Evolutionary conservation across 1,140 invertebrate species (phyloP).

Genomic region (Anoplophora glabripennis): DNA sequence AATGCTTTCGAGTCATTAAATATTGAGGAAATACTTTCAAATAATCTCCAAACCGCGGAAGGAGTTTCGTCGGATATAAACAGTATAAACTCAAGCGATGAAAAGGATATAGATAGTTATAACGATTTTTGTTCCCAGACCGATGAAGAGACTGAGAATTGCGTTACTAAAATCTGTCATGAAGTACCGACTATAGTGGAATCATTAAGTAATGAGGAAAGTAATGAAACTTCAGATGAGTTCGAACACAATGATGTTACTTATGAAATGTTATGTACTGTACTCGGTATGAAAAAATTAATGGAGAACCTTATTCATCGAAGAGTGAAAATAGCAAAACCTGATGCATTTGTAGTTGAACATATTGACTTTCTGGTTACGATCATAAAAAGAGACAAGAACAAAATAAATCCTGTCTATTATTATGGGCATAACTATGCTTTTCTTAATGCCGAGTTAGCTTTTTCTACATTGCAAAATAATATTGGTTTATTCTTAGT

Average conservation of each 20-base stretch:
- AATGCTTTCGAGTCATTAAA: too few relatives aligned
- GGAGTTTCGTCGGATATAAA: too few relatives aligned
- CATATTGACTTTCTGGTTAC: constrained; percentile 1
- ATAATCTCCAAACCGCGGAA: too few relatives aligned
- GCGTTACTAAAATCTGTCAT: constrained; percentile 2
- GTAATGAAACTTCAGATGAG: neutral
- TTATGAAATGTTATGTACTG: neutral
- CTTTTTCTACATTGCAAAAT: constrained; percentile 4
- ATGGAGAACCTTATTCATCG: neutral
- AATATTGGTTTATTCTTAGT: too few relatives aligned
- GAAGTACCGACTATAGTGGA: neutral
- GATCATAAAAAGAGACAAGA: constrained; percentile 1
- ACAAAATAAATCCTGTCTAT: neutral
- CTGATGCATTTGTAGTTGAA: constrained; percentile 5
- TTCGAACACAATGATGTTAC: constrained; percentile 1
- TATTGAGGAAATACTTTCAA: too few relatives aligned
- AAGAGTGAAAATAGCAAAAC: neutral
- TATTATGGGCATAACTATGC: constrained; percentile 1
- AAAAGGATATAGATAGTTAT: neutral
- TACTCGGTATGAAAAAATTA: neutral
- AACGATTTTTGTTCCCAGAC: neutral
- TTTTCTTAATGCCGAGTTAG: constrained; percentile 3
- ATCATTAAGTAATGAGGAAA: neutral
- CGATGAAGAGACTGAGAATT: constrained; percentile 1
- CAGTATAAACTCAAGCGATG: too few relatives aligned